Evolutionary conservation across 1,140 invertebrate species (phyloP).

Genomic region (Platorchestia sp.): DNA sequence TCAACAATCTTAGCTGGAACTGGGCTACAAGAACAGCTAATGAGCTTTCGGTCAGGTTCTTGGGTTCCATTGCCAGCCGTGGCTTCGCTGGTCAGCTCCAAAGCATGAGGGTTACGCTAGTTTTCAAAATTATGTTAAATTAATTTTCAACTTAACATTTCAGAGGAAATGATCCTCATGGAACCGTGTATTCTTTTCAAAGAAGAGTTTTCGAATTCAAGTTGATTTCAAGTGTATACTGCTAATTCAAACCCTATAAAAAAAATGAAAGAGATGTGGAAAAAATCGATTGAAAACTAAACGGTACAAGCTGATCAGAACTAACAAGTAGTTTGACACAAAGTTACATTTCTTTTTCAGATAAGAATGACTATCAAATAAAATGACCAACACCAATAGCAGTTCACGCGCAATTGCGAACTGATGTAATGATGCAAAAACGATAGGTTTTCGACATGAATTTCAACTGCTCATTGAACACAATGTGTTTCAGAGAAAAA

Average conservation of each 20-base stretch:
- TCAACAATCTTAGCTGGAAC: background rate
- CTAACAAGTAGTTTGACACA: background rate
- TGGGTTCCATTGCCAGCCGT: background rate
- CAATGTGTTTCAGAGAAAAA: background rate
- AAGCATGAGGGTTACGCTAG: background rate
- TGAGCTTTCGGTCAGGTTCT: slow-evolving; percentile 6
- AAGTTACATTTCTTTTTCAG: background rate
- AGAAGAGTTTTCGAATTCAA: background rate
- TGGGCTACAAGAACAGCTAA: background rate
- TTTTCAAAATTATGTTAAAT: background rate
- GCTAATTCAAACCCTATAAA: background rate
- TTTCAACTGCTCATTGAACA: background rate
- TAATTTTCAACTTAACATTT: background rate
- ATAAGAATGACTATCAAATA: background rate
- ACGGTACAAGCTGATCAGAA: background rate
- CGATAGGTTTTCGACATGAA: background rate
- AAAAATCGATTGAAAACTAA: background rate
- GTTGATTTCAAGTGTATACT: background rate
- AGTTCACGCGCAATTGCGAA: background rate
- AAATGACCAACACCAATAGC: background rate
- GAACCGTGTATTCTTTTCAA: background rate
- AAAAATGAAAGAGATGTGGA: background rate
- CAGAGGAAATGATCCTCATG: background rate
- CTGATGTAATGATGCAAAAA: background rate
- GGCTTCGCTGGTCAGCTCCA: background rate